Base-by-base conservation (phyloP, 2,888 invertebrate genomes). In the Mesorhabditis belari region DNA sequence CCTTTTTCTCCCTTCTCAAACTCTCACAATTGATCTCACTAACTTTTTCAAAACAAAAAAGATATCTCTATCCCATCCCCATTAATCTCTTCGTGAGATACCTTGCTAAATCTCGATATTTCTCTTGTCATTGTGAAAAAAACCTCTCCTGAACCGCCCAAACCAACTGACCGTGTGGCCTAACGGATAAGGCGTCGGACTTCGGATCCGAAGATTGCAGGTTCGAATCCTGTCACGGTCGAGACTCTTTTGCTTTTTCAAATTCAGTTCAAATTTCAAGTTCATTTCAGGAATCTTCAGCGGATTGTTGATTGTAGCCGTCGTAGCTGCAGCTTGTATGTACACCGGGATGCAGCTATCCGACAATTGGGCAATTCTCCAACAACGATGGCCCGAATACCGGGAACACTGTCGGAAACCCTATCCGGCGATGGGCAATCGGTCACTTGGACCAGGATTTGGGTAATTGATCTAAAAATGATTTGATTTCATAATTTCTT, bases 401-500 rank as follows among this genome's bases (percentile, higher is more conserved):
- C 66, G 77, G 4, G 64, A 65, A 49, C 78, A 78, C 57, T 74
- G 75, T 53, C 65, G 76, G 24, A 77, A 76, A 50, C 77, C 79
- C 27, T 79, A 79, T 50, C 77, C 77, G 23, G 75, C 73, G 2
- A 78, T 78, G 73, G 78, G 75, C 19, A 61, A 70, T 5, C 55
- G 74, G 51, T 76, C 77, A 4, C 24, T 74, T 4, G 75, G 77
- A 24, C 66, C 73, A 4, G 58, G 60, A 29, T 74, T 75, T 52
- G 66, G 65, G 75, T 76, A 35, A 63, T n/a, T 19, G 17, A 25
- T 24, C 26, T 60, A 35, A 19, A 24, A 28, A 21, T 57, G 26
- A n/a, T 23, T 17, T n/a, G 21, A 25, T 3, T 52, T n/a, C 3
- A n/a, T 35, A 35, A 35, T 23, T 3, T n/a, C 61, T 73, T 50